A percentile compares a stretch with the other conserved stretches of the same genome.
Conservation (phyloP, 2,113 vertebrate species). For the Seriola dumerili region DNA sequence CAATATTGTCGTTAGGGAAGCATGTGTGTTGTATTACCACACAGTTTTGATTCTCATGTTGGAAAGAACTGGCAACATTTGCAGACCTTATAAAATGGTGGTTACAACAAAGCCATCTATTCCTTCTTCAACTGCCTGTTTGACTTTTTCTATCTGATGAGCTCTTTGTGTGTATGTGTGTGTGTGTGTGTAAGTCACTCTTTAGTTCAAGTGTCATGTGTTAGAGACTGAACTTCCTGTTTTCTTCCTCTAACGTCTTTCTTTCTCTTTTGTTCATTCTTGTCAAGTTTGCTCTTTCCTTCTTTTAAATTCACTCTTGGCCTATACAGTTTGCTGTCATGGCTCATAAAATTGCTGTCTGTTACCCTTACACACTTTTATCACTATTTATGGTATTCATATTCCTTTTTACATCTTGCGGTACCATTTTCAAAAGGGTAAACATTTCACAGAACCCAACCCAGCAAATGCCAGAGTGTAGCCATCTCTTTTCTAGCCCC, state of each 20-base stretch:
- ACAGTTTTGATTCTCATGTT: constrained; percentile 12
- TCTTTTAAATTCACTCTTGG: neutral
- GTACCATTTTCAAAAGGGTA: constrained; percentile 47
- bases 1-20: constrained; percentile 3
- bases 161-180: neutral
- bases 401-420: constrained; percentile 56
- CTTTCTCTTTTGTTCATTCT: constrained; percentile 12
- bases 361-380: constrained; percentile 17
- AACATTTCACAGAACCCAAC: constrained; percentile 53
- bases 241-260: constrained; percentile 43
- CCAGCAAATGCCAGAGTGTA: constrained; percentile 20
- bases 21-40: constrained; percentile 18
- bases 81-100: constrained; percentile 26
- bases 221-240: constrained; percentile 53
- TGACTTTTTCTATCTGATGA: neutral
- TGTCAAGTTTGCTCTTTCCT: constrained; percentile 2
- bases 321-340: neutral
- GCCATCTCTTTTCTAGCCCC: constrained; percentile 24
- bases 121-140: neutral
- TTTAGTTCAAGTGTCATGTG: constrained; percentile 23
- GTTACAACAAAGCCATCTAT: neutral
- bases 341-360: constrained; percentile 16
- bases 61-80: constrained; percentile 33
- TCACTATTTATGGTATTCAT: constrained; percentile 33
- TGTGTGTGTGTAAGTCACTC: neutral